Evolutionary conservation across 2,113 vertebrate genomes (phyloP), one percentile per base, ranked within the genome.

Genomic region (Paralichthys olivaceus): DNA sequence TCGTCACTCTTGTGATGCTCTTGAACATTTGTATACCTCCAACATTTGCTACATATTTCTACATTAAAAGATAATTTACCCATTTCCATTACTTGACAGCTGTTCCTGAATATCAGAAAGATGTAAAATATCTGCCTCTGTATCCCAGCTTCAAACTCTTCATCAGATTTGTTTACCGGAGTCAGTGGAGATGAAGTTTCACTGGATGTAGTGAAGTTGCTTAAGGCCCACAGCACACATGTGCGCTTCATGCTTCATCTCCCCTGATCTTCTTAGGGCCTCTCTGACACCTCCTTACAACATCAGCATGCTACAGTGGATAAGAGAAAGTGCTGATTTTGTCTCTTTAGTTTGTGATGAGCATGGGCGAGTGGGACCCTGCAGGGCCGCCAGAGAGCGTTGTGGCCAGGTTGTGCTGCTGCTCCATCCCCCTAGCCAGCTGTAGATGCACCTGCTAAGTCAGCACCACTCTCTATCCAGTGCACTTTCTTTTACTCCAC

Each of bases 331-430:
- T 81, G 89, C 87, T 90, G 92, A 90, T 87, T 26, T 76, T 76
- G 82, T 72, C 79, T 85, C 70, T 90, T 91, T 86, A 88, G 89
- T 91, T 91, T 87, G 75, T 88, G 83, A 89, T 85, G 85, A 87
- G 81, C 72, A 81, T 90, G 86, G 83, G 85, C 87, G 85, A 77
- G 75, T 19, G 43, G 60, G 75, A 83, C 71, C 82, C 79, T 54
- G 61, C 22, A 5, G 85, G 82, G 60, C 73, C 34, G 25, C 22
- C 43, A 7, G 69, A 82, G 79, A 77, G 85, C 78, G 77, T 81
- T 51, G 68, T 84, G 87, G 81, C 67, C 83, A 81, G 84, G 78
- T 85, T 81, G 84, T 32, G 26, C 77, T 76, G 59, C 84, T 29
- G 37, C 77, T 53, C 55, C 69, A 37, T 13, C 49, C 71, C 72